These are phyloP conservation scores for Battus philenor DNA, from an alignment of 1,140 invertebrate genomes.

Conservation along the genomic window DNA sequence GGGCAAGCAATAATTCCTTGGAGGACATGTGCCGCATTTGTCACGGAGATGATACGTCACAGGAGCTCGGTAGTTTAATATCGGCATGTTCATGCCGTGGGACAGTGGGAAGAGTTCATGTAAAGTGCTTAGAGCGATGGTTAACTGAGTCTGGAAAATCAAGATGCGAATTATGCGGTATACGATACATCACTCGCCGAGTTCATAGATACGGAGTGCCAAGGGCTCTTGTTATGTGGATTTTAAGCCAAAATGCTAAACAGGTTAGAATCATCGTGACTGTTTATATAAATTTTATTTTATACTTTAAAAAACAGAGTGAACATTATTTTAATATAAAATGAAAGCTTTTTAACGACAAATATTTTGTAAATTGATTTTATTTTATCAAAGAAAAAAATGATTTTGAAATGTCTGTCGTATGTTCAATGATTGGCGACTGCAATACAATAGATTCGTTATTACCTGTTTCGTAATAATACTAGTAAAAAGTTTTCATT, in stretches of 20 bases:
- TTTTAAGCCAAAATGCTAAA: conserved; percentile 76
- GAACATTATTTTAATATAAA: too few species aligned
- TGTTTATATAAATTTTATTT: too few species aligned
- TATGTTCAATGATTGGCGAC: too few species aligned
- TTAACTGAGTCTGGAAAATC: conserved; percentile 79
- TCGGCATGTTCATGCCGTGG: conserved; percentile 79
- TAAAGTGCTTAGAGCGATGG: conserved; percentile 82
- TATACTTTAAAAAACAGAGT: too few species aligned
- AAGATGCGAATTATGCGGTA: conserved; percentile 78
- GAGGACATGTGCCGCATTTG: conserved; percentile 67
- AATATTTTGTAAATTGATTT: too few species aligned
- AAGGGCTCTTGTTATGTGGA: conserved; percentile 74
- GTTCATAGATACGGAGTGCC: conserved; percentile 75
- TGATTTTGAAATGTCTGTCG: too few species aligned
- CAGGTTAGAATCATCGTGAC: too few species aligned
- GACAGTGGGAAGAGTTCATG: conserved; percentile 80
- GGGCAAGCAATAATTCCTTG: conserved; percentile 36
- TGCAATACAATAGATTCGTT: too few species aligned
- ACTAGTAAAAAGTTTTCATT: too few species aligned
- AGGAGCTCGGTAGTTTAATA: conserved; percentile 47
- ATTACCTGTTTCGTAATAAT: too few species aligned
- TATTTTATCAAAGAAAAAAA: too few species aligned
- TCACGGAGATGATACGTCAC: conserved; percentile 45
- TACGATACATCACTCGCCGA: conserved; percentile 73
- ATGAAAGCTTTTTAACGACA: too few species aligned